Evolutionary conservation across 2,888 invertebrate genomes (phyloP), one percentile per base, ranked within the genome.

Genomic region (Netelia virgata): DNA sequence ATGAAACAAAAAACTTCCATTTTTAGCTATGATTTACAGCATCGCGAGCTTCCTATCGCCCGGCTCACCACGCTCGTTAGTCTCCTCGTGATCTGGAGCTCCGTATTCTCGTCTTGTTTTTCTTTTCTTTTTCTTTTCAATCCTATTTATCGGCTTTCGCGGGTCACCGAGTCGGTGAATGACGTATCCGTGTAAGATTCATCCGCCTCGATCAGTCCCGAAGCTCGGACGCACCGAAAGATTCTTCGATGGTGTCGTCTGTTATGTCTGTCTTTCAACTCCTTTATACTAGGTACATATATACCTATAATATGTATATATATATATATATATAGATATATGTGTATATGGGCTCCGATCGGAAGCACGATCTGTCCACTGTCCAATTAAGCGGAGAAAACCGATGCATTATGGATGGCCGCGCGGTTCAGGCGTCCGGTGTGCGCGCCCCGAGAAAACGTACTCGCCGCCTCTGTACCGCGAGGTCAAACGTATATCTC

Each of bases 371-470:
- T 82, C 82, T 87, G 87, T 89, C 87, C 82, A 81, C 87, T 86
- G 88, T 89, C 90, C 90, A 90, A 91, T 91, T 91, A 91, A 90
- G 86, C 86, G 83, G 75, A 83, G 86, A 86, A 86, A 85, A 87
- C 79, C 87, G 86, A 89, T 91, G 90, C 89, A 90, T 91, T 90
- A 90, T 91, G 89, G 89, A 90, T 91, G 88, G 59, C 83, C 83
- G 84, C 68, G 72, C 68, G 57, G 70, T 73, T 61, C 75, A 83
- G 66, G 61, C 79, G 70, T 80, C 73, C 73, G 82, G 83, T 79
- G 87, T 84, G 57, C 55, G 57, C 66, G 23, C 43, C 57, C 83
- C 57, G 80, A 81, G 55, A 73, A 76, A 76, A 76, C 76, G 80
- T 77, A 47, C 59, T 28, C 20, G 69, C 61, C 66, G 83, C 73